These are phyloP conservation scores for Dryobates pubescens DNA, from an alignment of 2,797 vertebrate genomes.

Conservation along the genomic window DNA sequence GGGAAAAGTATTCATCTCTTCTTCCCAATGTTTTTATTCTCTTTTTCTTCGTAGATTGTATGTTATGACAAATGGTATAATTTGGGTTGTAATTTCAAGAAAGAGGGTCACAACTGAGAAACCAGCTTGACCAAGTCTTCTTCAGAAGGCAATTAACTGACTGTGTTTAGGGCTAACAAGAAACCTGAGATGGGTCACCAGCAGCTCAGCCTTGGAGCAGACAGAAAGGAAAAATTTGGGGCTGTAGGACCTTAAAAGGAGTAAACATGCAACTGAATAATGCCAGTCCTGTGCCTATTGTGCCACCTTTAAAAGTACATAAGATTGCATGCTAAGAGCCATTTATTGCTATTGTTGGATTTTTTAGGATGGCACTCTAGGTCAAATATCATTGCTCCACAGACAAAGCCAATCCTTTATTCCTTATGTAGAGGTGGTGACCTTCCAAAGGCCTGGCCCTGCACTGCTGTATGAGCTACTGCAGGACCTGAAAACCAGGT, in stretches of 20 bases:
- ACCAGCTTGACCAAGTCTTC: not conserved
- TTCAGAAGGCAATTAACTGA: not conserved
- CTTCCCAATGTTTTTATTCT: not conserved
- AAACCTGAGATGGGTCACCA: not conserved
- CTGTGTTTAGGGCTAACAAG: not conserved
- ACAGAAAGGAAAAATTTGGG: not conserved
- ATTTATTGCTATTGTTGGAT: not conserved
- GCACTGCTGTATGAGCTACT: not conserved
- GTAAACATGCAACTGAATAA: not conserved
- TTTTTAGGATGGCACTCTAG: not conserved
- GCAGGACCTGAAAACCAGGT: not conserved
- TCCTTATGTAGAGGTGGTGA: not conserved
- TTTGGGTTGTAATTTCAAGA: conserved; percentile 2
- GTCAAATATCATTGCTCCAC: not conserved
- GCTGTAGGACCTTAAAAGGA: not conserved
- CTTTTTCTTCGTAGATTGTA: not conserved
- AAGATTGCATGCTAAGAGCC: not conserved
- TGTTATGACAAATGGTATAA: not conserved
- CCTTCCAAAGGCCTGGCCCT: not conserved
- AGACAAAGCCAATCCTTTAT: not conserved
- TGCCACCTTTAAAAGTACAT: not conserved
- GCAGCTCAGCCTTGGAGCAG: not conserved
- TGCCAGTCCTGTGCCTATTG: not conserved
- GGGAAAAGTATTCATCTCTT: not conserved
- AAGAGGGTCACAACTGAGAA: not conserved